Base-by-base conservation (phyloP, 2,113 vertebrate species). In the Anolis sagrei region DNA sequence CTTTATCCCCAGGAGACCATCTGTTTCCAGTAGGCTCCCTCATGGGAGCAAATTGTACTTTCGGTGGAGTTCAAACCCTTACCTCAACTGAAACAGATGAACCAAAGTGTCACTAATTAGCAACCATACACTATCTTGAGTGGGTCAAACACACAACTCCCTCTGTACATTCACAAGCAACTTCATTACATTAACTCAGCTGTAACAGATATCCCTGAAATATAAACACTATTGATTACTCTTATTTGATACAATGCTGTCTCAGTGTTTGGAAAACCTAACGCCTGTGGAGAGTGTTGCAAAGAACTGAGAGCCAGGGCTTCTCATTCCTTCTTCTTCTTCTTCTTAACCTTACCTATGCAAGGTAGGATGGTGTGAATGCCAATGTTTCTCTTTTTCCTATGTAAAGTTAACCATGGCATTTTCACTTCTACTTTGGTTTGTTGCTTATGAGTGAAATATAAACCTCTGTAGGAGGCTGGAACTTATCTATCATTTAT, bases 151-250 rank as follows among this genome's bases (percentile, higher is more conserved):
- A n/a, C 9, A 49, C 48, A 23, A 11, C 64, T 66, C 21, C 48
- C 68, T 81, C 2, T 49, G 27, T 81, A 8, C n/a, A 14, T 61
- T n/a, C 44, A 69, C 27, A 81, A 68, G 39, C 27, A 39, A 81
- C 27, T 32, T 69, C 64, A 81, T 81, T 39, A 32, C 34, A 48
- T 69, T 81, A 48, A 49, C 64, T 69, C 44, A 81, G 64, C 62
- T 49, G 79, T 81, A 81, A 81, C 36, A 66, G 62, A 81, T 69
- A 81, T 32, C 27, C 44, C 44, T 69, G 44, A 29, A 81, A n/a
- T 81, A 19, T 69, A 49, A 81, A 69, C 29, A 21, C 49, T 32
- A 18, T 66, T 78, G 76, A 81, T 81, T 49, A 48, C 27, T n/a
- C 2, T 68, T 69, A n/a, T 16, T 19, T 81, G 66, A 69, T 81